These are phyloP conservation scores for Hesperophylax magnus DNA, from an alignment of 1,140 invertebrate species.

Conservation along the genomic window DNA sequence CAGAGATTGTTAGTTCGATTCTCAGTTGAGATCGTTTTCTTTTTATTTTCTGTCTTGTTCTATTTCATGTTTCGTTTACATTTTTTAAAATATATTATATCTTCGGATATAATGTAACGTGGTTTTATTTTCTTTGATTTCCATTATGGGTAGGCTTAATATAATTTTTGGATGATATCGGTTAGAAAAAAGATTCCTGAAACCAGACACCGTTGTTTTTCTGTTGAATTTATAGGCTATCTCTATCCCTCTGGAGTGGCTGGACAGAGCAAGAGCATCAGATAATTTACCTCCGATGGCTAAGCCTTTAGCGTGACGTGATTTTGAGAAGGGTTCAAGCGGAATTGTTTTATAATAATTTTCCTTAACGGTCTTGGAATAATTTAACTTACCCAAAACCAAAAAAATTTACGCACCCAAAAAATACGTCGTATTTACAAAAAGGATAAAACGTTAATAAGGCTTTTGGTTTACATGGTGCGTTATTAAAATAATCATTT, in stretches of 20 bases:
- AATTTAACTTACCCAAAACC: constrained; percentile 48
- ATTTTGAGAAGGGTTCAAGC: constrained; percentile 56
- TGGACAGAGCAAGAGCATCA: constrained; percentile 6
- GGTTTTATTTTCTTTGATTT: too few relatives aligned
- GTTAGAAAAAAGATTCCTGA: not conserved
- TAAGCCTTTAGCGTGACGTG: constrained; percentile 55
- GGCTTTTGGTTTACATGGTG: not conserved
- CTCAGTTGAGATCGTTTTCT: too few relatives aligned
- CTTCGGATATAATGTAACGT: too few relatives aligned
- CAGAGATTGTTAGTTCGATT: too few relatives aligned
- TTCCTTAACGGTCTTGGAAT: constrained; percentile 55
- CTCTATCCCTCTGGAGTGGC: not conserved
- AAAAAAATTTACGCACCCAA: not conserved
- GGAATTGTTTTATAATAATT: constrained; percentile 58
- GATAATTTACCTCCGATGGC: constrained; percentile 42
- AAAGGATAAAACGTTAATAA: constrained; percentile 1
- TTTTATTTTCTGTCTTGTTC: too few relatives aligned
- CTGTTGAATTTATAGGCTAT: not conserved
- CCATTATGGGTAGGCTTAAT: too few relatives aligned
- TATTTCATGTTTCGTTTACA: too few relatives aligned
- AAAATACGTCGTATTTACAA: not conserved
- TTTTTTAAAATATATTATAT: too few relatives aligned
- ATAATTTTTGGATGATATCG: too few relatives aligned
- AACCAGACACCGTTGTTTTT: not conserved
- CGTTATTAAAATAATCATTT: not conserved